These are phyloP conservation scores for Tethya wilhelma DNA, from an alignment of 37 sponge, comb jelly and placozoan species.

Conservation along the genomic window DNA sequence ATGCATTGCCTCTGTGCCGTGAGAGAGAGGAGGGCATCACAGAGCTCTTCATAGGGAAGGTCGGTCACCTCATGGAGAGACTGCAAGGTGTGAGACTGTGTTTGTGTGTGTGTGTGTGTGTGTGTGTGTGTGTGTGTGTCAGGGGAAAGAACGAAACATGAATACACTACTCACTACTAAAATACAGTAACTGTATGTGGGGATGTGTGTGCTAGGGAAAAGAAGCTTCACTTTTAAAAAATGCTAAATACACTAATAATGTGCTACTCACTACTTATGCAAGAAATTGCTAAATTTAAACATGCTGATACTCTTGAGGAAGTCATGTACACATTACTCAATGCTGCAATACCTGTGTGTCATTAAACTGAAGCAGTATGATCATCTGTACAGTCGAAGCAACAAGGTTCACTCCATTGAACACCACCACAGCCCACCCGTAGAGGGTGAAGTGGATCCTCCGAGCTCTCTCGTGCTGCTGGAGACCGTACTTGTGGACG, in stretches of 20 bases:
- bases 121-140: neutral
- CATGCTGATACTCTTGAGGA: too few relatives aligned
- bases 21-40: conserved; percentile 39
- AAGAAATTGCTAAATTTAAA: too few relatives aligned
- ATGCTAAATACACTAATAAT: too few relatives aligned
- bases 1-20: conserved; percentile 38
- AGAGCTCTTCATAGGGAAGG: conserved; percentile 30
- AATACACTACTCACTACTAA: too few relatives aligned
- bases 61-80: conserved; percentile 23
- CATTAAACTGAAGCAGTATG: conserved; percentile 68
- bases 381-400: conserved; percentile 78
- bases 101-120: too few relatives aligned
- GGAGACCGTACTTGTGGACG: conserved; percentile 33
- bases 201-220: too few relatives aligned
- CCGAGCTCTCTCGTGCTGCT: conserved; percentile 57
- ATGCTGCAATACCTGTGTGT: conserved; percentile 54
- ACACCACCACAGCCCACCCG: conserved; percentile 59
- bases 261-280: too few relatives aligned
- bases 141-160: too few relatives aligned
- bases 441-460: conserved; percentile 71
- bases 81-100: neutral
- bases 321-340: too few relatives aligned
- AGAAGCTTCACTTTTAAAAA: too few relatives aligned
- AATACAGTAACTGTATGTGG: too few relatives aligned
- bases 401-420: conserved; percentile 21